A percentile compares a stretch with the other conserved stretches of the same genome.
phyloP scores from a whole-genome alignment of 2,113 vertebrate species.

The Epinephelus moara region DNA sequence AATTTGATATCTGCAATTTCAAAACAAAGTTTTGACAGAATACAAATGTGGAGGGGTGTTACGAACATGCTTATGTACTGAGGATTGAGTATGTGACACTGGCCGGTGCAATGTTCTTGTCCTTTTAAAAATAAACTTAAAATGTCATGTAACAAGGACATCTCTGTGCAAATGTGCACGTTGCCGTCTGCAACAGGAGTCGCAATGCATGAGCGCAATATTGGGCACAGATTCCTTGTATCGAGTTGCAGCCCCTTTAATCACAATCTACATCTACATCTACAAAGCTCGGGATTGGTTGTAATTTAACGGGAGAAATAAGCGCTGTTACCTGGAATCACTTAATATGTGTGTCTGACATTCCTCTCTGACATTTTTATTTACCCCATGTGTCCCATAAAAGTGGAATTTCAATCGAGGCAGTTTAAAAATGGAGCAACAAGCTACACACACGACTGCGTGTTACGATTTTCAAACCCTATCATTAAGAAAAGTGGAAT shows the following conservation, averaged over 20 bases:
- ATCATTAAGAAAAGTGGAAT: neutral
- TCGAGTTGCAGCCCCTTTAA: neutral
- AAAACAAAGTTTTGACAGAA: too few relatives aligned
- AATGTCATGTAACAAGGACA: neutral
- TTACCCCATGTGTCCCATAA: neutral
- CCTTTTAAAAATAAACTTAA: neutral
- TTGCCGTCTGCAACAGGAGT: neutral
- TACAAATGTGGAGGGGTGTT: neutral
- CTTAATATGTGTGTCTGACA: neutral
- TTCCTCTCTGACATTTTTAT: neutral
- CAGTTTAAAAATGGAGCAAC: neutral
- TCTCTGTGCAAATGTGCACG: neutral
- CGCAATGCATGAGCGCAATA: neutral
- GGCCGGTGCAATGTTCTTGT: neutral
- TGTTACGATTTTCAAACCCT: neutral
- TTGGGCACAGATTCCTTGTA: neutral
- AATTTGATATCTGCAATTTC: neutral
- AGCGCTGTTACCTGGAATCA: neutral
- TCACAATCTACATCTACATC: neutral
- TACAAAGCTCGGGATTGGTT: neutral
- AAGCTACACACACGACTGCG: too few relatives aligned
- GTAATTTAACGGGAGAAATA: neutral
- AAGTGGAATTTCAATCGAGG: neutral
- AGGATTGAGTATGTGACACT: neutral
- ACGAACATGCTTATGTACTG: neutral